Base-by-base conservation (phyloP, 1,140 invertebrate species). In the Drosophila quadrilineata region DNA sequence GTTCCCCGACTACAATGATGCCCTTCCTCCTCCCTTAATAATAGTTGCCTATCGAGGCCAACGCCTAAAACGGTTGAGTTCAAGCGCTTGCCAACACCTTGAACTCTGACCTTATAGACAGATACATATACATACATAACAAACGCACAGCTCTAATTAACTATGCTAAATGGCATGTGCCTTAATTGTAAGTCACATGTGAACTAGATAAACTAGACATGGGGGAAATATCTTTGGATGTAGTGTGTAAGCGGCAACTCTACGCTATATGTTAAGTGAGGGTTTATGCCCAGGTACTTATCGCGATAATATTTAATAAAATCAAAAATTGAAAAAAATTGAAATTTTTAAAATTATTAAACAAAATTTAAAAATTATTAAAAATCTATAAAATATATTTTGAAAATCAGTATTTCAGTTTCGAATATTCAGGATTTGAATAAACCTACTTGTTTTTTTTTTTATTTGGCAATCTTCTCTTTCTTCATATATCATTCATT, bases 61-160 rank as follows among this genome's bases (percentile, higher is more conserved):
- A 65, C 60, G 67, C 53, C 67, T 70, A 53, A 70, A 65, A 31
- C 31, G 26, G 28, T 48, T 35, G 16, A 26, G 31, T 21, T 14
- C 14, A 31, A 22, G 19, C 40, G 31, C 21, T 41, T 43, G 36
- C 8, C 52, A 36, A 56, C 69, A 69, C 79, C 77, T 82, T 84
- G 72, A 80, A 62, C 68, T 41, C 36, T 82, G 77, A 84, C 69
- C 76, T 84, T 69, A 52, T 36, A 49, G 46, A n/a, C n/a, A n/a
- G n/a, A n/a, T n/a, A n/a, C n/a, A n/a, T n/a, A n/a, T n/a, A n/a
- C n/a, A 22, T 53, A 49, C 45, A 33, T 56, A 28, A 50, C 33
- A 45, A 21, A 26, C 58, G 45, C 40, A 33, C 54, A 41, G 33
- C 58, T 72, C 50, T 70, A 82, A 82, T 82, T 82, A 76, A 76